Conservation (phyloP, 2,888 invertebrate species). For the Chironomus riparius region DNA sequence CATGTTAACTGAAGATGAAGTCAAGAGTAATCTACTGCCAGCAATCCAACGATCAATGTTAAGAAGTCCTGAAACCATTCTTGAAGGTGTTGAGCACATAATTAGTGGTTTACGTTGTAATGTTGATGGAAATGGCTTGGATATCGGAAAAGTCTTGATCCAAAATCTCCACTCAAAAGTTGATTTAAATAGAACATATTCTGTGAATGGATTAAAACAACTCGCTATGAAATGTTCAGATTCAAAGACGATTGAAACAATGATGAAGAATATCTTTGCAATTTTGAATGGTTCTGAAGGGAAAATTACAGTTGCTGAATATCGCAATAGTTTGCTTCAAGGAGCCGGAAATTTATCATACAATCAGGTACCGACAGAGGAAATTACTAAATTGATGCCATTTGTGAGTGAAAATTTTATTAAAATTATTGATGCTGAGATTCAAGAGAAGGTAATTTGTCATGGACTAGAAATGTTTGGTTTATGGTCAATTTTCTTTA, state of each 20-base stretch:
- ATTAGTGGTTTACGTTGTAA: slow-evolving; percentile 62
- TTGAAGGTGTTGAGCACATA: slow-evolving; percentile 70
- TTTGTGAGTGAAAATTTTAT: slow-evolving; percentile 58
- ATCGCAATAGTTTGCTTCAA: slow-evolving; percentile 77
- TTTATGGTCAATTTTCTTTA: slow-evolving; percentile 63
- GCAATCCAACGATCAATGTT: slow-evolving; percentile 85
- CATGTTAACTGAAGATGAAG: slow-evolving; percentile 54
- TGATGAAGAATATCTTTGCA: slow-evolving; percentile 63
- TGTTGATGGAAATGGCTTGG: slow-evolving; percentile 65
- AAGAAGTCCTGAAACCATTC: slow-evolving; percentile 84
- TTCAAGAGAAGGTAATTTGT: slow-evolving; percentile 83
- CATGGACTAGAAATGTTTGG: slow-evolving; percentile 72
- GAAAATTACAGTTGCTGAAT: slow-evolving; percentile 78
- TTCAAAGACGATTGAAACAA: slow-evolving; percentile 52
- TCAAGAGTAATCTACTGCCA: slow-evolving; percentile 66
- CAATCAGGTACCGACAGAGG: slow-evolving; percentile 54
- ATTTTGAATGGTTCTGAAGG: slow-evolving; percentile 84
- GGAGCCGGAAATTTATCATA: slow-evolving; percentile 66
- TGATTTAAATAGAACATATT: slow-evolving; percentile 62
- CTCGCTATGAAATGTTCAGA: slow-evolving; percentile 65
- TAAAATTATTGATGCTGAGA: slow-evolving; percentile 75
- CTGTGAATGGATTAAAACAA: slow-evolving; percentile 60
- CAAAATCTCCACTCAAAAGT: slow-evolving; percentile 80
- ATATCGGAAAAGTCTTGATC: slow-evolving; percentile 73
- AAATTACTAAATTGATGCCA: slow-evolving; percentile 50